These are phyloP conservation scores for Atta texana DNA, from an alignment of 1,140 invertebrate species.

Conservation along the genomic window DNA sequence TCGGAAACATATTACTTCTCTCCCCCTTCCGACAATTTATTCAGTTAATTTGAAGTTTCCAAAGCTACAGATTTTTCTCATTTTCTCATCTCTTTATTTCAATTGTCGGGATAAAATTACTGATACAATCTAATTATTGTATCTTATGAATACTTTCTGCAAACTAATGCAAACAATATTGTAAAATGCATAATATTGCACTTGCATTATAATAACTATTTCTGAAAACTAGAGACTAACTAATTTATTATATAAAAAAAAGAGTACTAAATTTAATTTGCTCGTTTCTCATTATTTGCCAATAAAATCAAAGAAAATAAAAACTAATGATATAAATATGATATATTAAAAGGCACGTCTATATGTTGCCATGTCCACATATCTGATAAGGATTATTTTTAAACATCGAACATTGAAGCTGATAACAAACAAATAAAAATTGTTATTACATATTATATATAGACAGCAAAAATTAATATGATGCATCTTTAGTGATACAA, in stretches of 20 bases:
- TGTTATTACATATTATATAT: background rate
- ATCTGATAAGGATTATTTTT: background rate
- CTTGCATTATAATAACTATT: background rate
- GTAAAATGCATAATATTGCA: background rate
- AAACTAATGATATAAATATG: background rate
- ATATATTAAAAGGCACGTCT: background rate
- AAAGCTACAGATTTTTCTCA: slow-evolving; percentile 29
- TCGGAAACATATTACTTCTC: slow-evolving; percentile 8
- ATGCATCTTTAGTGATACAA: background rate
- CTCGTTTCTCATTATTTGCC: background rate
- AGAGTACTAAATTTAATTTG: background rate
- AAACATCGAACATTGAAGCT: background rate
- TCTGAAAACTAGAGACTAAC: background rate
- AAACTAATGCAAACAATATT: background rate
- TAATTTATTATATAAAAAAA: background rate
- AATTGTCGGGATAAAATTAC: background rate
- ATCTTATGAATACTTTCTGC: background rate
- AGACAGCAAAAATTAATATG: background rate
- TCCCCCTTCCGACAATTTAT: slow-evolving; percentile 12
- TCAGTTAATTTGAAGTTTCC: background rate
- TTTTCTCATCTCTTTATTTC: background rate
- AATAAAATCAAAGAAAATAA: background rate
- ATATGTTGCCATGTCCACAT: background rate
- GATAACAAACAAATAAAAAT: slow-evolving; percentile 9
- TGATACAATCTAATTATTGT: background rate